phyloP scores from a whole-genome alignment of 2,113 vertebrate species.

The Mixornis gularis region DNA sequence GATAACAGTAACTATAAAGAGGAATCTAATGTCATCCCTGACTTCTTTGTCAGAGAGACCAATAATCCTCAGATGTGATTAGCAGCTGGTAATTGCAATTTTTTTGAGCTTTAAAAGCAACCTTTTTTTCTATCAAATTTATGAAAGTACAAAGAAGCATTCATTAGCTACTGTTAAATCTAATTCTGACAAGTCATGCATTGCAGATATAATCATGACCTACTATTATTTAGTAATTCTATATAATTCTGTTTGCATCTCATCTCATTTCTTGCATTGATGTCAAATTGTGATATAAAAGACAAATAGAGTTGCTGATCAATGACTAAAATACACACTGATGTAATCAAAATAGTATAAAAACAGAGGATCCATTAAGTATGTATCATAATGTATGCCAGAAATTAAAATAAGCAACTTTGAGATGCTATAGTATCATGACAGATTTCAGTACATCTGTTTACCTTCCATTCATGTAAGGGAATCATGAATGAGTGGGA shows the following conservation, averaged over 20 bases:
- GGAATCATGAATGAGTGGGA: neutral
- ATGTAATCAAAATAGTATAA: constrained; percentile 19
- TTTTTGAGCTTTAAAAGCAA: neutral
- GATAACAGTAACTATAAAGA: neutral
- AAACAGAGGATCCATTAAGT: neutral
- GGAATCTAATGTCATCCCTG: neutral
- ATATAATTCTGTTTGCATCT: neutral
- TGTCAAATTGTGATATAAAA: constrained; percentile 13
- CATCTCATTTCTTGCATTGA: neutral
- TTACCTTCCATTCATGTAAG: neutral
- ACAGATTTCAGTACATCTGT: neutral
- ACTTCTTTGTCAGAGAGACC: neutral
- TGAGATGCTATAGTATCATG: neutral
- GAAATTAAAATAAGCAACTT: neutral
- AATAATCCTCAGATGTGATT: neutral
- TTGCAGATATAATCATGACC: neutral
- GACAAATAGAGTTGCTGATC: constrained; percentile 24
- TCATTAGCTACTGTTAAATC: neutral
- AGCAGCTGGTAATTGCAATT: neutral
- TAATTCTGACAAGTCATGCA: neutral
- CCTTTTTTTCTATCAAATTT: neutral
- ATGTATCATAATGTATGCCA: neutral
- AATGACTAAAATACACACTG: neutral
- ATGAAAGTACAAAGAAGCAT: neutral
- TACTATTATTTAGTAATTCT: constrained; percentile 24